Percentiles rank a stretch among this genome's conserved stretches.
These are phyloP conservation scores for Acholoe squamosa DNA, from an alignment of 2,888 invertebrate species.

Conservation along the genomic window DNA sequence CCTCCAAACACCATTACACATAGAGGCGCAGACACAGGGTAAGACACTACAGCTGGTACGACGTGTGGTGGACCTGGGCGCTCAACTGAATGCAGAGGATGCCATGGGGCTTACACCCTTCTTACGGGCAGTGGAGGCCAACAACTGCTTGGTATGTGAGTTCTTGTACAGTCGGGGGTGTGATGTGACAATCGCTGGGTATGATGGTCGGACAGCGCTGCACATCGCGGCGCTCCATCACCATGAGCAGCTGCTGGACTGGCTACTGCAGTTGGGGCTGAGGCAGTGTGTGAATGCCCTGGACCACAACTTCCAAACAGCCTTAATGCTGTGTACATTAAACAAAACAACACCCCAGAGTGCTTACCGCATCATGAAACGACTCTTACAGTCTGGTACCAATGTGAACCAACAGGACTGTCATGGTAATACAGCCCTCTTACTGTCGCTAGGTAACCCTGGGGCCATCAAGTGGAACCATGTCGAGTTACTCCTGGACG, in stretches of 20 bases:
- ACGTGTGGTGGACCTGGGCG: slow-evolving; percentile 55
- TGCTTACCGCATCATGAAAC: slow-evolving; percentile 65
- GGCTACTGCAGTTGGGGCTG: slow-evolving; percentile 65
- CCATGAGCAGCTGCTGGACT: slow-evolving; percentile 63
- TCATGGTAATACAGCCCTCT: slow-evolving; percentile 65
- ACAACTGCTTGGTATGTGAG: slow-evolving; percentile 62
- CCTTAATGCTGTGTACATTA: slow-evolving; percentile 67
- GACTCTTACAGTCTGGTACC: slow-evolving; percentile 62
- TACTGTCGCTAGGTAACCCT: slow-evolving; percentile 66
- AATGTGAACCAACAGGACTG: slow-evolving; percentile 64
- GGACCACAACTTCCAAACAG: slow-evolving; percentile 63
- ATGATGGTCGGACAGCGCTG: slow-evolving; percentile 61
- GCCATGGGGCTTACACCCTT: slow-evolving; percentile 65
- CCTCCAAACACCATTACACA: slow-evolving; percentile 64
- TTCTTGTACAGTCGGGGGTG: slow-evolving; percentile 59
- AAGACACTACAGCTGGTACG: background rate
- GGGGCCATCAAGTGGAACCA: slow-evolving; percentile 65
- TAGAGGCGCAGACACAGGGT: slow-evolving; percentile 64
- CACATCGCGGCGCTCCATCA: slow-evolving; percentile 64
- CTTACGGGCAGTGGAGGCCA: slow-evolving; percentile 65
- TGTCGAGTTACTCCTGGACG: slow-evolving; percentile 65
- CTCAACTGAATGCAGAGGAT: slow-evolving; percentile 64
- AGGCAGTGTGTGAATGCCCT: slow-evolving; percentile 45
- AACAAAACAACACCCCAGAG: slow-evolving; percentile 51
- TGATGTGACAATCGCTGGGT: slow-evolving; percentile 40